These are phyloP conservation scores for Proales similis DNA, from an alignment of 1,140 invertebrate genomes.

Conservation along the genomic window DNA sequence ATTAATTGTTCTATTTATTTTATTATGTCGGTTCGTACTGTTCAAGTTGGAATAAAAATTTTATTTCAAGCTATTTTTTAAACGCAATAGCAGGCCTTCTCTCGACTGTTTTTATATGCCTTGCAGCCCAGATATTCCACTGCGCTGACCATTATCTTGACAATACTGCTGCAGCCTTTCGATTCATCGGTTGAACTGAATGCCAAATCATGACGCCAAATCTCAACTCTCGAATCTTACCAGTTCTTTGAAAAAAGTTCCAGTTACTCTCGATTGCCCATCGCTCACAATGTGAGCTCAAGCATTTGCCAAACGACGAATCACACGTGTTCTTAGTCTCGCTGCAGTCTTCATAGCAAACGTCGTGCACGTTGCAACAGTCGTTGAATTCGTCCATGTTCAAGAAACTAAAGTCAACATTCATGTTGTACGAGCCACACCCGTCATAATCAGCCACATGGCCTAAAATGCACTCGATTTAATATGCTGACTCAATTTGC, in stretches of 20 bases:
- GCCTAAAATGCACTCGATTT: no score
- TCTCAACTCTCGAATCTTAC: neutral
- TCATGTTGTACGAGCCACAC: constrained; percentile 30
- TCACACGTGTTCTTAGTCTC: constrained; percentile 29
- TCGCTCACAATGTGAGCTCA: neutral
- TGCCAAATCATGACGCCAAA: neutral
- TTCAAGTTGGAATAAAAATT: no score
- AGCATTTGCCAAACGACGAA: constrained; percentile 21
- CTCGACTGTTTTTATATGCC: constrained; percentile 10
- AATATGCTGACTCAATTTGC: no score
- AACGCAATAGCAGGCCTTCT: constrained; percentile 13
- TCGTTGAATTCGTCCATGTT: constrained; percentile 23
- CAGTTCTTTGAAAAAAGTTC: neutral
- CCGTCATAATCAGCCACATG: constrained; percentile 6
- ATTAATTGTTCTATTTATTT: no score
- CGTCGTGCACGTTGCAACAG: constrained; percentile 17
- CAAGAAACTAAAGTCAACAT: constrained; percentile 10
- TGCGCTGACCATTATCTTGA: constrained; percentile 19
- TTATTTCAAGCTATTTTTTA: no score
- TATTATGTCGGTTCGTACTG: no score
- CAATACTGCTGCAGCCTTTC: constrained; percentile 13
- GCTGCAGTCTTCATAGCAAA: constrained; percentile 30
- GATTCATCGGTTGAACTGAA: neutral
- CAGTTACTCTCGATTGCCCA: constrained; percentile 33
- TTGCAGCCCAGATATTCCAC: constrained; percentile 24